Percentiles rank a stretch among this genome's conserved stretches.
These are phyloP conservation scores for Seira sanloemensis DNA, from an alignment of 2,888 invertebrate genomes.

Conservation along the genomic window DNA sequence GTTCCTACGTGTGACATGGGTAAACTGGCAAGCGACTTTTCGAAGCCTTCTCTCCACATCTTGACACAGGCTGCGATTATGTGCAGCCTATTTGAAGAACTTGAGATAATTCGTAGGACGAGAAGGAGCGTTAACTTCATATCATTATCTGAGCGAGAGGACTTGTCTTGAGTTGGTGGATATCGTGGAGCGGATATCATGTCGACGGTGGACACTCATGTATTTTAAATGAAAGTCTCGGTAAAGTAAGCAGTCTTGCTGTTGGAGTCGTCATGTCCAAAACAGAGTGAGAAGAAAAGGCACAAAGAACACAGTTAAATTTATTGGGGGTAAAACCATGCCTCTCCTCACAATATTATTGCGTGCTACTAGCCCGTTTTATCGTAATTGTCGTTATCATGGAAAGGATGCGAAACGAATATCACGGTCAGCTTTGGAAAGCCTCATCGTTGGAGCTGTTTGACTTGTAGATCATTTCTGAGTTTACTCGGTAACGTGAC, in stretches of 20 bases:
- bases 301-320: background rate
- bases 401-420: conserved; percentile 45
- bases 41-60: no score
- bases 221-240: conserved; percentile 54
- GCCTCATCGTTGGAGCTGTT: conserved; percentile 38
- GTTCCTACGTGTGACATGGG: no score
- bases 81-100: background rate
- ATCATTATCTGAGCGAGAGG: no score
- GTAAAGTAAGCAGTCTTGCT: conserved; percentile 29
- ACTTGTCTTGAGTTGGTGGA: no score
- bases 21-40: no score
- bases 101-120: no score
- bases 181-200: background rate
- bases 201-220: background rate
- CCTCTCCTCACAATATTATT: conserved; percentile 29
- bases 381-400: conserved; percentile 30
- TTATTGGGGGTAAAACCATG: conserved; percentile 47
- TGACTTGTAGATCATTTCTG: conserved; percentile 52
- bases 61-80: background rate
- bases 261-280: conserved; percentile 31
- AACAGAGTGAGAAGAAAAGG: no score
- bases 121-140: no score
- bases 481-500: conserved; percentile 29
- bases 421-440: conserved; percentile 55
- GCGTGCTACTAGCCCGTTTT: conserved; percentile 39